Evolutionary conservation across 35 echinoderm and acorn worm genomes (phyloP), one percentile per base, ranked within the genome.

Genomic region (Amphiura filiformis): DNA sequence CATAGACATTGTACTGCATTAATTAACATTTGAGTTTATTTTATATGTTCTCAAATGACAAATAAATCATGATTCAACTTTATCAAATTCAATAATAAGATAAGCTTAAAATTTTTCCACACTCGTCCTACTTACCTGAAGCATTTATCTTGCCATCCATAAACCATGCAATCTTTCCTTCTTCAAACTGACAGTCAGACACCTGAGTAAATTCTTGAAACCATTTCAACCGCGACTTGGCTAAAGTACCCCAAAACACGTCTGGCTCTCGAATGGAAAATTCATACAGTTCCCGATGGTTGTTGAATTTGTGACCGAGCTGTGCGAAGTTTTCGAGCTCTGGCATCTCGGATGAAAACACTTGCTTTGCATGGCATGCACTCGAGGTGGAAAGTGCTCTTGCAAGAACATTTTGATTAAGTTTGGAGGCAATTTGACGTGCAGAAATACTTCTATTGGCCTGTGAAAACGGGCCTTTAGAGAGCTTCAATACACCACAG

Each of bases 161-260:
- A 81, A 97, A 97, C 95, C 95, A 97, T 26, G 87, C 75, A 56
- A 88, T 80, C 77, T 93, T 93, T 14, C 95, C 95, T 31, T 94
- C 88, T 49, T 32, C 49, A 28, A 77, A 77, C 75, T 31, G 75
- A 30, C 75, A 77, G 75, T 35, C 26, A 77, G 34, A 77, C 26
- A 30, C 12, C 84, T 86, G 77, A 93, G 91, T 91, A 82, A 97
- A 97, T 13, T 97, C 91, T 81, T 86, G 34, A 39, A 82, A 87
- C 95, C 95, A 97, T 20, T 56, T 84, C 26, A 97, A 70, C 77
- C 94, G 88, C 13, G 89, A 92, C 47, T 82, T 88, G 18, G 89
- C 94, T 32, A 95, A 76, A 17, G 87, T 92, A 17, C 89, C 90
- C 94, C 94, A 95, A 75, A 95, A 95, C n/a, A 81, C 32, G 32